Percentiles rank a stretch among this genome's conserved stretches.
phyloP scores from a whole-genome alignment of 2,113 vertebrate genomes.

The Cyanistes caeruleus region DNA sequence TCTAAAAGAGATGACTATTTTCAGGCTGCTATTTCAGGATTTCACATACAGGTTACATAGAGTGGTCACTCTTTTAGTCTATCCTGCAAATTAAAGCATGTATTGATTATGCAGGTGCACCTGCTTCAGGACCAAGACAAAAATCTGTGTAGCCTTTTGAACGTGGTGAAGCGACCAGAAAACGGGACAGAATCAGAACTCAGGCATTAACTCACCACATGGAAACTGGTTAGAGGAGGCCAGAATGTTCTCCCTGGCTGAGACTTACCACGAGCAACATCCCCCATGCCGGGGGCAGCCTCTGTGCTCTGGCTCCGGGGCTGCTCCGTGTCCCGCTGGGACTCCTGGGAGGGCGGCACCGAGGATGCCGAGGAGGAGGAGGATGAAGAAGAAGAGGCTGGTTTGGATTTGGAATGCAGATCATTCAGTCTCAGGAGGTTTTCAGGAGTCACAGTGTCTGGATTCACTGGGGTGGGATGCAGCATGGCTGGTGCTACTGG shows the following conservation, averaged over 20 bases:
- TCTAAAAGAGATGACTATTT: neutral
- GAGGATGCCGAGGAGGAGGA: constrained; percentile 59
- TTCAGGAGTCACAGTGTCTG: constrained; percentile 67
- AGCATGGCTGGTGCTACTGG: constrained; percentile 72
- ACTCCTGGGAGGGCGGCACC: constrained; percentile 31
- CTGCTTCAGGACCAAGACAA: neutral
- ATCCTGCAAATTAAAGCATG: neutral
- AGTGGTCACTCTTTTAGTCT: neutral
- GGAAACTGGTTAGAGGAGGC: accelerated
- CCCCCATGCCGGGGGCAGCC: constrained; percentile 34
- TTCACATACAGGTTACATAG: neutral
- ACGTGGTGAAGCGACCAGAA: neutral
- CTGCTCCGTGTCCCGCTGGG: constrained; percentile 69
- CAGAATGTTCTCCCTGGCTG: neutral
- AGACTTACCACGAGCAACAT: constrained; percentile 70
- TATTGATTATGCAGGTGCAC: neutral
- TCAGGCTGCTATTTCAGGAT: neutral
- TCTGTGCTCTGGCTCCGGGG: constrained; percentile 29
- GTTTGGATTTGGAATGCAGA: constrained; percentile 75
- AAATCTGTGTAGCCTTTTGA: neutral
- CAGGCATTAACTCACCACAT: accelerated
- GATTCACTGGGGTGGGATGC: constrained; percentile 42
- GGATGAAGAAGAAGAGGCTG: constrained; percentile 57
- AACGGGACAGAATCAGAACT: neutral
- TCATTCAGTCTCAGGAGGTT: constrained; percentile 75